Base-by-base conservation (phyloP, 2,113 vertebrate genomes). In the Tetraodon nigroviridis region DNA sequence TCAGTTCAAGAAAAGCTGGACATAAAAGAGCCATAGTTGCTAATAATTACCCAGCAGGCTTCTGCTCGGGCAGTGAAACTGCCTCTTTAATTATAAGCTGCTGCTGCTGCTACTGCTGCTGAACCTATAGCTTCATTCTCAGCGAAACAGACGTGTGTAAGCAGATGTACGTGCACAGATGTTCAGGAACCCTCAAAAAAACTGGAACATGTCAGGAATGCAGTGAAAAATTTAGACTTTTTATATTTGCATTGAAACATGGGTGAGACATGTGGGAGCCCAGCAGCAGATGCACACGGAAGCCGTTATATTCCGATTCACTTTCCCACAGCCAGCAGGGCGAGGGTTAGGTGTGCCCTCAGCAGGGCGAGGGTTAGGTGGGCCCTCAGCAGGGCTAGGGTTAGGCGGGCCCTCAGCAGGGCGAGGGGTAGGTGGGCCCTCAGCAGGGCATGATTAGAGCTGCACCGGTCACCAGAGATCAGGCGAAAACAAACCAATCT, bases 91-190 rank as follows among this genome's bases (percentile, higher is more conserved):
- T 46, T 46, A 46, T 46, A 46, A n/a, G 13, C 44, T 46, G 15
- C 44, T 45, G 14, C 17, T 45, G 44, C 29, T 32, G 5, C 14
- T 44, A 4, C 42, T 45, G 14, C 17, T 46, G 44, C 32, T 46
- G 44, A 46, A 37, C 32, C 44, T n/a, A 46, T 46, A 46, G 44
- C 44, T 46, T 46, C 15, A 46, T n/a, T 46, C 44, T 46, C 44
- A 46, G 42, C 42, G 16, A 1, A 15, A 4, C 42, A 15, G 44
- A 46, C 44, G 6, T 46, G 44, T 46, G 15, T n/a, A n/a, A 46
- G 44, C n/a, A 44, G 42, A 44, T 17, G 6, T 44, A 44, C 42
- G 3, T 17, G 3, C 42, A 44, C 42, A 44, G 42, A 44, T 44
- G 42, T 44, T 17, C 42, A 44, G 15, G 15, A 16, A 46, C 44